Base-by-base conservation (phyloP, 2,888 invertebrate genomes). In the Callyntrura guangdongensis region DNA sequence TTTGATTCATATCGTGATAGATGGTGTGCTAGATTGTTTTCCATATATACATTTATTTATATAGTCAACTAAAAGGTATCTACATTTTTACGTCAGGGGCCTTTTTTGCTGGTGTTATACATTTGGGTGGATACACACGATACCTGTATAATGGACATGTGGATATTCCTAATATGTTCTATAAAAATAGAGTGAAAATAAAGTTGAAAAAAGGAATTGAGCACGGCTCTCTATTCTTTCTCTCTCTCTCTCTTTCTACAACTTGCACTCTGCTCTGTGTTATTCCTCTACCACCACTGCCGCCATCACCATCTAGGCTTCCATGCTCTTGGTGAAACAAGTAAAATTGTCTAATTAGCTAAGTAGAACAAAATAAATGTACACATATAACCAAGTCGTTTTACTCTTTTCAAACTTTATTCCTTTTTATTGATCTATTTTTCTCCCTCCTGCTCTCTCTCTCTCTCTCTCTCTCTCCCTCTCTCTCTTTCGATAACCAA, bases 1-100 rank as follows among this genome's bases (percentile, higher is more conserved):
- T 91, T 91, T 91, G 90, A 91, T 91, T 91, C 90, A 91, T 91
- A 91, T 91, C 90, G 90, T 87, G 90, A 91, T 91, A 87, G 82
- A 86, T 91, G 81, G 86, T 86, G 90, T 83, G 87, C 77, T 86
- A 77, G 86, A 91, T 87, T 91, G 86, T 89, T 89, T 85, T 82
- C 59, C 64, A 22, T 64, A 45, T 82, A 45, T 82, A 61, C 49
- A 53, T 11, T 14, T 9, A 12, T 5, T 3, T 22, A 49, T 53
- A 77, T 14, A n/a, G n/a, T 36, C 36, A 6, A 6, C 2, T 36
- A 36, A 36, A 36, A 36, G 36, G 36, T 36, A 36, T 6, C 36
- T 36, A 36, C 36, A 36, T 36, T n/a, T n/a, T n/a, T n/a, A n/a
- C n/a, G 36, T 36, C 6, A 36, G 36, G 6, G 6, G 6, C 36